These are phyloP conservation scores for Callyntrura guangdongensis DNA, from an alignment of 2,888 invertebrate species.

Conservation along the genomic window DNA sequence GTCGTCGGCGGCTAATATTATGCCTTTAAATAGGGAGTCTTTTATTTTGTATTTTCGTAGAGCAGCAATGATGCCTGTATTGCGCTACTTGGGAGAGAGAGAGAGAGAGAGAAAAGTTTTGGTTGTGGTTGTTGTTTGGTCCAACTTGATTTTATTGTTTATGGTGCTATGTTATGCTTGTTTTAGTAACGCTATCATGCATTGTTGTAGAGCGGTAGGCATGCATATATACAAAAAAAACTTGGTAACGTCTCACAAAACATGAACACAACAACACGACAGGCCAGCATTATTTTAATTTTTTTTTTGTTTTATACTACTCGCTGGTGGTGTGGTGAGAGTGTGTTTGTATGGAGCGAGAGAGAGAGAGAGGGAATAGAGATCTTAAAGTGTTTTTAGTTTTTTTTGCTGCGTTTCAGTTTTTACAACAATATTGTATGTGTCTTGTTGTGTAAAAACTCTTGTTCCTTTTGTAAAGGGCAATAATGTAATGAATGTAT, in stretches of 20 bases:
- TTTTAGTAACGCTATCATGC: conserved; percentile 26
- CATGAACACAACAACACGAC: background rate
- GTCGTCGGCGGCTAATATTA: too few relatives aligned
- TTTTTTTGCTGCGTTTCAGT: background rate
- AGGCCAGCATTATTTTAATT: conserved; percentile 22
- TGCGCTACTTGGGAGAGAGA: background rate
- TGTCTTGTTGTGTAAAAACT: conserved; percentile 22
- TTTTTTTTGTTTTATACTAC: background rate
- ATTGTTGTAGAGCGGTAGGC: background rate
- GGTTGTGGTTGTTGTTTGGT: conserved; percentile 41
- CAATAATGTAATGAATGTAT: conserved; percentile 9
- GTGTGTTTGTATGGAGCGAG: background rate
- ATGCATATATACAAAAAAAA: conserved; percentile 23
- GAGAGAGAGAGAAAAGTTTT: background rate
- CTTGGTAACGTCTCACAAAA: conserved; percentile 7
- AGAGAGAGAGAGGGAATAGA: too few relatives aligned
- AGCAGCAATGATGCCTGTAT: background rate
- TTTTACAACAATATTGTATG: conserved; percentile 35
- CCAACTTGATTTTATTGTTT: conserved; percentile 67
- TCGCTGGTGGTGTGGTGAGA: background rate
- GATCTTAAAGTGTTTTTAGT: conserved; percentile 38
- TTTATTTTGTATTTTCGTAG: background rate
- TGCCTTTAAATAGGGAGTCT: background rate
- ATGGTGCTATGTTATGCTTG: conserved; percentile 55
- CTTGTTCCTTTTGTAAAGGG: conserved; percentile 13